phyloP scores from a whole-genome alignment of 2,797 vertebrate species.

The Neomorphus geoffroyi region DNA sequence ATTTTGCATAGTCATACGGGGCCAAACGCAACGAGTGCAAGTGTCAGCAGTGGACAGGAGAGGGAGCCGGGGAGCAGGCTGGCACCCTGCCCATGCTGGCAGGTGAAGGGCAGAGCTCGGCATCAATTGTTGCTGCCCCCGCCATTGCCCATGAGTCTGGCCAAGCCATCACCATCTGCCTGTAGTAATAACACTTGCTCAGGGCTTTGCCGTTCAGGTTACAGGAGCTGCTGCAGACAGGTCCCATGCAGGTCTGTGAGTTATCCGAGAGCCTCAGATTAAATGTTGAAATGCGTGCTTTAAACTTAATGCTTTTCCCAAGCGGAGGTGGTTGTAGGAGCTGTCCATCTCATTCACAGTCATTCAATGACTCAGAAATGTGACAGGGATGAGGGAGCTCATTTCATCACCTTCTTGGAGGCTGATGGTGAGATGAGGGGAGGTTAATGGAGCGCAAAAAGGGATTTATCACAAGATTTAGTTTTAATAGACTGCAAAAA shows the following conservation, averaged over 20 bases:
- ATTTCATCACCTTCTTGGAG: background rate
- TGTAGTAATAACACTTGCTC: background rate
- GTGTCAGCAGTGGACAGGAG: background rate
- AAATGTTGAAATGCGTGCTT: background rate
- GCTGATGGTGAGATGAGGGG: background rate
- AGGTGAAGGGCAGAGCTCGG: conserved; percentile 19
- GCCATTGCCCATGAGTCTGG: background rate
- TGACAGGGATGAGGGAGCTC: background rate
- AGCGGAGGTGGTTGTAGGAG: background rate
- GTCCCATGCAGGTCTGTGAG: conserved; percentile 44
- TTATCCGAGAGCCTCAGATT: conserved; percentile 69
- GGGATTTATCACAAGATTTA: background rate
- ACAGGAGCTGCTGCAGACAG: conserved; percentile 32
- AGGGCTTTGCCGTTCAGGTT: background rate
- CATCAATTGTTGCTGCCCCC: no score
- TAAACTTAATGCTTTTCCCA: background rate
- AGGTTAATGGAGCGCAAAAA: background rate
- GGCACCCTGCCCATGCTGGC: background rate
- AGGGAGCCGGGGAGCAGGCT: conserved; percentile 11
- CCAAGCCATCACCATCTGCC: background rate
- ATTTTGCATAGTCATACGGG: background rate
- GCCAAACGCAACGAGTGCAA: background rate
- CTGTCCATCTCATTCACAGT: conserved; percentile 33
- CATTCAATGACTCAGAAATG: rapidly evolving
- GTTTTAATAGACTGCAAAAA: background rate